phyloP scores from a whole-genome alignment of 1,140 invertebrate species.

The Magallana ariakensis region DNA sequence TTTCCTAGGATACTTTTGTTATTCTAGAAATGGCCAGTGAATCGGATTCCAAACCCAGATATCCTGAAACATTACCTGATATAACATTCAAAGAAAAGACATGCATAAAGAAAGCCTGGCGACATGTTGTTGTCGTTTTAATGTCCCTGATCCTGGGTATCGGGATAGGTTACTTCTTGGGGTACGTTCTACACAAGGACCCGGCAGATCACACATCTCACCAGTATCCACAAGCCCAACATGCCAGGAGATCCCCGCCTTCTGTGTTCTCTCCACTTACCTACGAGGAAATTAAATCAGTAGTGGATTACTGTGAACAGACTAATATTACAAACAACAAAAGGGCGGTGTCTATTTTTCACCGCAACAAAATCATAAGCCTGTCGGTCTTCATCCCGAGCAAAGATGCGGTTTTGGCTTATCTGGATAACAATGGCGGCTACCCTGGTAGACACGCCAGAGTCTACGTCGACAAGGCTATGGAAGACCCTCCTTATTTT shows the following conservation, averaged over 20 bases:
- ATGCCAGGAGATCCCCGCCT: background rate
- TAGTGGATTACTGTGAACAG: background rate
- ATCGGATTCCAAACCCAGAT: background rate
- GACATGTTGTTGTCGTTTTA: background rate
- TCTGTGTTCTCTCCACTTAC: background rate
- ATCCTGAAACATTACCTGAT: background rate
- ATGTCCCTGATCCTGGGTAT: background rate
- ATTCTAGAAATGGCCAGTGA: background rate
- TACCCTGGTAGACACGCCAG: constrained; percentile 63
- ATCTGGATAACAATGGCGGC: constrained; percentile 59
- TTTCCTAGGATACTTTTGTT: background rate
- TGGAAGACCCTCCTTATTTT: constrained; percentile 54
- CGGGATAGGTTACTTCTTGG: background rate
- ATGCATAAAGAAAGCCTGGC: background rate
- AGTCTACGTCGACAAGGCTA: constrained; percentile 66
- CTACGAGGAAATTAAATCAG: background rate
- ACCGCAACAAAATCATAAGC: background rate
- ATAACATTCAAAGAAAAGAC: background rate
- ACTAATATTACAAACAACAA: background rate
- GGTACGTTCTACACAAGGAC: background rate
- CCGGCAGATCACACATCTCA: background rate
- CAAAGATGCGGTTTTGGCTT: constrained; percentile 61
- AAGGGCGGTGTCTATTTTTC: background rate
- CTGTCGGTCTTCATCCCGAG: constrained; percentile 23
- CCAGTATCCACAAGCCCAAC: background rate